Evolutionary conservation across 2,113 vertebrate genomes (phyloP).

Genomic region (Sturnira hondurensis): DNA sequence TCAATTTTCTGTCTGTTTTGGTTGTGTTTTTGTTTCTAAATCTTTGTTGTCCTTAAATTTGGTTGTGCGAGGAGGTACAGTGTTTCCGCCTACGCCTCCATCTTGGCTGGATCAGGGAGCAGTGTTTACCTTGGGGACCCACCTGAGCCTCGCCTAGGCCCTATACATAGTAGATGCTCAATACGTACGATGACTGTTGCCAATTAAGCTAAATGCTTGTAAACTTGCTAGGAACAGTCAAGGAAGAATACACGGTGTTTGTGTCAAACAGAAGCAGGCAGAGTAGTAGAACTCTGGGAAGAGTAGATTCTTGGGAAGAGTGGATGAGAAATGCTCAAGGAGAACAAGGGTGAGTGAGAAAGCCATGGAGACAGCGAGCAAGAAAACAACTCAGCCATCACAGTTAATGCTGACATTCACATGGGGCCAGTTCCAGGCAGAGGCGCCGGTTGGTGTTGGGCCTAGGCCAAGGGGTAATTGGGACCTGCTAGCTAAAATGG

Average conservation of each 20-base stretch:
- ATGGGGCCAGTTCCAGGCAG: conserved; percentile 34
- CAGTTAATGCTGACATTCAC: conserved; percentile 27
- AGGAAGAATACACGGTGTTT: background rate
- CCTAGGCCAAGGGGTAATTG: background rate
- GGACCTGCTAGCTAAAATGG: background rate
- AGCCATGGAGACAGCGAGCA: background rate
- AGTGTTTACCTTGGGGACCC: background rate
- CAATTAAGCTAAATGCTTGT: background rate
- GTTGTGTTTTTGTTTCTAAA: too few relatives aligned
- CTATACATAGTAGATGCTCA: background rate
- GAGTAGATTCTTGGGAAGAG: too few relatives aligned
- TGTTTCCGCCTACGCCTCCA: too few relatives aligned
- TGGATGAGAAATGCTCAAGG: background rate
- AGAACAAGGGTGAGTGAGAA: background rate
- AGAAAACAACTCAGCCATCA: conserved; percentile 18
- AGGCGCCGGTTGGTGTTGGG: background rate
- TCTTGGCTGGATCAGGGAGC: too few relatives aligned
- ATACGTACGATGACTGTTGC: background rate
- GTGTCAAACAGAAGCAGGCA: background rate
- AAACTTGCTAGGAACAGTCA: background rate
- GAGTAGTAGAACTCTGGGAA: background rate
- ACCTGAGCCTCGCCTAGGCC: background rate
- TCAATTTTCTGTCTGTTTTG: too few relatives aligned
- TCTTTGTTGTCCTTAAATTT: too few relatives aligned
- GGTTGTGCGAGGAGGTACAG: too few relatives aligned